Percentiles rank a stretch among this genome's conserved stretches.
These are phyloP conservation scores for Theretra japonica DNA, from an alignment of 2,888 invertebrate genomes.

Conservation along the genomic window DNA sequence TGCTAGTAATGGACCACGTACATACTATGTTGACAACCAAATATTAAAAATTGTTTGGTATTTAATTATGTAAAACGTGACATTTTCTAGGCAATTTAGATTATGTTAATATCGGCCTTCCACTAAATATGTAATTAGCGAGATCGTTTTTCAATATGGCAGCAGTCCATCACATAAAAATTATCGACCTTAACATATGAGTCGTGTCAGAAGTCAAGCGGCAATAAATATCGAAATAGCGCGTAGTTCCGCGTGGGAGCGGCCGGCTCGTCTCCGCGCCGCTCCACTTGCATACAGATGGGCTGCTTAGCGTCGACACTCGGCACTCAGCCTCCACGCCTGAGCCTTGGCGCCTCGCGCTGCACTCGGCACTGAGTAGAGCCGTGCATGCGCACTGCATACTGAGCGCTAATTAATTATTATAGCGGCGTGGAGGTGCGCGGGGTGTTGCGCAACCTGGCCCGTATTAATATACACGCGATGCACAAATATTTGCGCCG, in stretches of 20 bases:
- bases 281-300: slow-evolving; percentile 5
- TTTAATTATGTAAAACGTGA: neutral
- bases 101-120: slow-evolving; percentile 1
- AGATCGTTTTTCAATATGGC: neutral
- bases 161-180: neutral
- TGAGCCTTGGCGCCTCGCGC: too few relatives aligned
- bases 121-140: neutral
- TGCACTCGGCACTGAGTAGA: neutral
- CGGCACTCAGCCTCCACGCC: neutral
- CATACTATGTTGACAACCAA: neutral
- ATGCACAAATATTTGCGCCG: slow-evolving; percentile 6
- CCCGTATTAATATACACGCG: neutral
- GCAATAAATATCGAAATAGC: neutral
- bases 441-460: neutral
- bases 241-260: slow-evolving; percentile 5
- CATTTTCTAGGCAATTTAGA: neutral
- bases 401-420: too few relatives aligned
- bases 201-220: neutral
- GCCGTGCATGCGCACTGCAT: neutral
- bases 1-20: too few relatives aligned
- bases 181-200: neutral
- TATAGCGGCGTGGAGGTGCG: neutral
- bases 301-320: neutral
- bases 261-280: neutral
- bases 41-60: neutral